Base-by-base conservation (phyloP, 2,113 vertebrate genomes). In the Aegotheles bennettii region DNA sequence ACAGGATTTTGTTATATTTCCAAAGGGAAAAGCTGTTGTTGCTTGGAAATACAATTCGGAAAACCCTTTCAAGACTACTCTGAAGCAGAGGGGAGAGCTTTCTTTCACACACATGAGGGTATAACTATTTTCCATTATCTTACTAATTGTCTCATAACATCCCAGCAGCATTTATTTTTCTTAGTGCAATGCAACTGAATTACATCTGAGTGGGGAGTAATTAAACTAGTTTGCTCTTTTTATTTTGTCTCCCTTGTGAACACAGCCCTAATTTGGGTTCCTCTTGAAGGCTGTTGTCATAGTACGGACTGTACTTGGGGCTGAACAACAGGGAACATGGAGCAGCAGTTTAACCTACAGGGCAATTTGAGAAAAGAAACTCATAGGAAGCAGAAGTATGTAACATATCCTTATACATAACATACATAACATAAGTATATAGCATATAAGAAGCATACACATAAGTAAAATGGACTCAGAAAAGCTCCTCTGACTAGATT, bases 61-160 rank as follows among this genome's bases (percentile, higher is more conserved):
- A 93, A 93, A 84, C 28, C 17, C 45, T 86, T 89, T 67, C 67
- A 89, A 87, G 78, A n/a, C 65, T 89, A 38, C n/a, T 79, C 51
- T 90, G 59, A 91, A 77, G 63, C 82, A 86, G 67, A 82, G 42
- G 31, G 43, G 65, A 91, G 50, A 91, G 18, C 23, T 45, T 73
- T 87, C 28, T 89, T 71, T 78, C 48, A 79, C 28, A 89, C 53
- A 53, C 84, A 73, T 17, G 53, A 92, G 53, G 33, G 28, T 87
- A 93, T 96, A 93, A 95, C 70, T 65, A 80, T 94, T 95, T 94
- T 69, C 93, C 70, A 87, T 95, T 97, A 95, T 86, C 87, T 82
- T 90, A 70, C 93, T 95, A 94, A 95, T 95, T 88, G 91, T 85
- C 87, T 91, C 63, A 31, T 93, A 95, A 95, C 87, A 94, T 84